Base-by-base conservation (phyloP, 2,888 invertebrate genomes). In the Agonum fuliginosum region DNA sequence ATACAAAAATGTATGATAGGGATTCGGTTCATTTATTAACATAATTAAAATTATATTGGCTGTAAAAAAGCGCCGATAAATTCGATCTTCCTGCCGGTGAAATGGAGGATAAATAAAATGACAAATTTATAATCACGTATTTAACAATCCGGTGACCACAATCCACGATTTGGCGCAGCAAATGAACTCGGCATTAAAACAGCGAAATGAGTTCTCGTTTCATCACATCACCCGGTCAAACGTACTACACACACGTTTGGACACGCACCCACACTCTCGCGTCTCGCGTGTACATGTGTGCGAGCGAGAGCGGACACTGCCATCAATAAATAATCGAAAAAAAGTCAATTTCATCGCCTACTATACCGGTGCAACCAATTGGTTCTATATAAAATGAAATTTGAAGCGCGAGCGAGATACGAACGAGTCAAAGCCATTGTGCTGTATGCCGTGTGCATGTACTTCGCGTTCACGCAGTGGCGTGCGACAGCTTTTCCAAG, bases 341-440 rank as follows among this genome's bases (percentile, higher is more conserved):
- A 75, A 75, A 75, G 75, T 75, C 67, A 75, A 75, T 75, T 75
- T 75, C 75, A 75, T 75, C 75, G 75, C 75, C 75, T 75, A 75
- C 72, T 74, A 43, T 67, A 62, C 75, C 48, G 65, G 67, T 65
- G 75, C 67, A 75, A 75, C 75, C 75, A 75, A 75, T 75, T 75
- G 75, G 67, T 75, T 46, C 75, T 67, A 48, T 75, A 75, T 75
- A 75, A 75, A 75, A 75, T 75, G 67, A 75, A 75, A 75, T 75
- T 75, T 75, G 75, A 75, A 75, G 75, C 75, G 67, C 51, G 19
- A 67, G 58, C 67, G 65, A 75, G 67, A 41, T 75, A 48, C 70
- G 67, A 67, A 41, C 67, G 22, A 62, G 58, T 62, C 27, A 62
- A 62, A 62, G 58, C 58, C 58, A 62, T 62, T 62, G 58, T 62